A percentile compares a stretch with the other conserved stretches of the same genome.
Evolutionary conservation across 2,113 vertebrate species (phyloP).

Genomic region (Stictonetta naevosa): DNA sequence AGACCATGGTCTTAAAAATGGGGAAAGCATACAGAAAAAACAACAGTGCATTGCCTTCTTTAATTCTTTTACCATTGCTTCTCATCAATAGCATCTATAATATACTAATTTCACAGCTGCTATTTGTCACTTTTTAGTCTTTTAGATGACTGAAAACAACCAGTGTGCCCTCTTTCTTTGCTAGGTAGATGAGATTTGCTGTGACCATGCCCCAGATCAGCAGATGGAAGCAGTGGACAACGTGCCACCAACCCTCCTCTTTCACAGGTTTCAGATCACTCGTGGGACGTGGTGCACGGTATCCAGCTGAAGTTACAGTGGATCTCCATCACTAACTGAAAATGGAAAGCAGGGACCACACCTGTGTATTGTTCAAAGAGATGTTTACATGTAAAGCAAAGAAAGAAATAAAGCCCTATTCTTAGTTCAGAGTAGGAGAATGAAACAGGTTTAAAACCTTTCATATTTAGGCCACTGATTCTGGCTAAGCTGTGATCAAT

Average conservation of each 20-base stretch:
- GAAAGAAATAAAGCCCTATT: neutral
- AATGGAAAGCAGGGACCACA: neutral
- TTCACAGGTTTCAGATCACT: neutral
- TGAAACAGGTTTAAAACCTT: neutral
- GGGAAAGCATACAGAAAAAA: neutral
- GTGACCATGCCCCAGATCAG: rapidly evolving
- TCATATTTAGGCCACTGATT: neutral
- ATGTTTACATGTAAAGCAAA: neutral
- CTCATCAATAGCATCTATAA: neutral
- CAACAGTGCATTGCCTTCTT: neutral
- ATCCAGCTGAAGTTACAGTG: neutral
- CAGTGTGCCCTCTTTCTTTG: neutral
- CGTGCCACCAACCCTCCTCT: rapidly evolving
- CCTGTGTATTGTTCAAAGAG: neutral
- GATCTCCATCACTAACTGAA: neutral
- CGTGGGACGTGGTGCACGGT: neutral
- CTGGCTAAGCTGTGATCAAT: neutral
- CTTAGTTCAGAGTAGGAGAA: neutral
- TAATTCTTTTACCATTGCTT: neutral
- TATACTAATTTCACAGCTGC: rapidly evolving
- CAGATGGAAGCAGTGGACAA: neutral
- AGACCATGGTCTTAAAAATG: neutral
- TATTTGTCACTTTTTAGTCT: neutral
- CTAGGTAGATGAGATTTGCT: no score
- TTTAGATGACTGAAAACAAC: neutral